phyloP scores from a whole-genome alignment of 1,140 invertebrate species.

The Arion vulgaris region DNA sequence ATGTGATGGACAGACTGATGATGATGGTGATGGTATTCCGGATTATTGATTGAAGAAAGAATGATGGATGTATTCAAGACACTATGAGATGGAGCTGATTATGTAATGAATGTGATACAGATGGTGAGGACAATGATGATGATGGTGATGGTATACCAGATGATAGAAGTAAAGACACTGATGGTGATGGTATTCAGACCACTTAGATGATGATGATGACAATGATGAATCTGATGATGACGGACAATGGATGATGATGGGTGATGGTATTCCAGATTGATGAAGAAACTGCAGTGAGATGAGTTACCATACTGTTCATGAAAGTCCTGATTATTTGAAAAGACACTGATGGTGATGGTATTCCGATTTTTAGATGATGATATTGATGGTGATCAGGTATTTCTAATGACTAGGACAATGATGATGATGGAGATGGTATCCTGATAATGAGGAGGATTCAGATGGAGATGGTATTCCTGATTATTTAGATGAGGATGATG shows the following conservation, averaged over 20 bases:
- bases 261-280: slow-evolving; percentile 58
- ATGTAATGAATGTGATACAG: slow-evolving; percentile 65
- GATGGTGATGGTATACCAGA: slow-evolving; percentile 65
- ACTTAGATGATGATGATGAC: slow-evolving; percentile 11
- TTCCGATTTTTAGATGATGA: slow-evolving; percentile 66
- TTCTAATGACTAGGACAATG: slow-evolving; percentile 54
- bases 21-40: slow-evolving; percentile 48
- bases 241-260: slow-evolving; percentile 51
- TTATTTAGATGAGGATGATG: slow-evolving; percentile 57
- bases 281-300: slow-evolving; percentile 38
- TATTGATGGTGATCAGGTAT: slow-evolving; percentile 67
- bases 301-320: background rate
- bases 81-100: slow-evolving; percentile 60
- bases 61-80: slow-evolving; percentile 53
- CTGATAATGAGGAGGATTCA: slow-evolving; percentile 59
- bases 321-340: too few relatives aligned
- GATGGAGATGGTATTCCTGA: slow-evolving; percentile 67
- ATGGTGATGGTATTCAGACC: slow-evolving; percentile 25
- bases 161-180: slow-evolving; percentile 49
- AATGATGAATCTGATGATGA: background rate
- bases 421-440: slow-evolving; percentile 62
- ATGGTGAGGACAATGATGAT: slow-evolving; percentile 58
- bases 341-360: slow-evolving; percentile 65
- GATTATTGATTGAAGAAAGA: background rate
- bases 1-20: slow-evolving; percentile 55